These are phyloP conservation scores for Pteropus alecto DNA, from an alignment of 2,113 vertebrate genomes.

Conservation along the genomic window DNA sequence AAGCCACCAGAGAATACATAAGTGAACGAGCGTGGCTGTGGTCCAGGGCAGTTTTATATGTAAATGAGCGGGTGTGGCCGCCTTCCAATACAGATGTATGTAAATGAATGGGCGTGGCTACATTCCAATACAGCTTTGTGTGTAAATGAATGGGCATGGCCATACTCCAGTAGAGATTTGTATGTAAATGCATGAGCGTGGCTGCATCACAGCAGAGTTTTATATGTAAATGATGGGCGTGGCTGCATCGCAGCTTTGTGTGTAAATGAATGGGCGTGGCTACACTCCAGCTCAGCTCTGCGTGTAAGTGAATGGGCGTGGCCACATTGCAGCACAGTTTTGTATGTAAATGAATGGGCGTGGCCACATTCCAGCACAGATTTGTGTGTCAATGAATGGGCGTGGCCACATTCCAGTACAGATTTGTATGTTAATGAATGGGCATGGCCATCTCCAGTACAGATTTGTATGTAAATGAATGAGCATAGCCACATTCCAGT, in stretches of 20 bases:
- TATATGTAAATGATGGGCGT: not conserved
- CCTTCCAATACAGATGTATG: not conserved
- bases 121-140: not conserved
- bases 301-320: not conserved
- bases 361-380: no score
- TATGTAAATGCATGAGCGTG: not conserved
- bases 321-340: accelerated
- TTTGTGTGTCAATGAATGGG: no score
- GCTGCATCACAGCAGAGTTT: not conserved
- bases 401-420: no score
- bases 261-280: not conserved
- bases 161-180: not conserved
- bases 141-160: not conserved
- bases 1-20: not conserved
- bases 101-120: not conserved
- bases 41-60: not conserved
- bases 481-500: not conserved
- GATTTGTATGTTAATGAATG: not conserved
- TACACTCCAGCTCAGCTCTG: not conserved
- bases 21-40: no score
- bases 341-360: no score
- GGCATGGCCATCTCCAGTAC: not conserved
- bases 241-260: not conserved
- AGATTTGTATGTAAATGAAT: not conserved
- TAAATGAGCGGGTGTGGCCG: not conserved